Evolutionary conservation across 2,797 vertebrate genomes (phyloP), one percentile per base, ranked within the genome.

Genomic region (Molossus molossus): DNA sequence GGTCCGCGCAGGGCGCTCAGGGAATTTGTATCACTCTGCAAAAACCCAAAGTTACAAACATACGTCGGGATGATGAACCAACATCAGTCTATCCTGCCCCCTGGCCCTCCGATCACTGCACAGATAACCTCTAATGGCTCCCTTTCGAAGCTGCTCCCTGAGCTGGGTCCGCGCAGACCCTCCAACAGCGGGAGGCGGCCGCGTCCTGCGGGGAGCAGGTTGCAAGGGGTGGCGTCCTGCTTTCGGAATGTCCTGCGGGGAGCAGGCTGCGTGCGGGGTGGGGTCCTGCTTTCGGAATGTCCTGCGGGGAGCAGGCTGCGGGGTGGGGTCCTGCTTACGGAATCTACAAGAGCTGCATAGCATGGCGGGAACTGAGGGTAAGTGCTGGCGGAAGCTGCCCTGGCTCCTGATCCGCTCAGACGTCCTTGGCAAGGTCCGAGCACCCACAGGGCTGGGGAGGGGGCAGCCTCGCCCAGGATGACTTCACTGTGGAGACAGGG

Each of bases 401-500:
- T 4, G 1, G 9, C 17, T 21, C 4, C 14, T 4, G 27, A 20
- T 3, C 5, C 0, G 62, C 79, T 83, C 37, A 2, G 79, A 58
- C 50, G 70, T 75, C 77, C 53, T 85, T 13, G 20, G 85, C 0
- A 12, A 65, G 70, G 45, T 65, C 37, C 45, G 85, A 67, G 27
- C 23, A 45, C 70, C 33, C 2, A 45, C 55, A 37, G 69, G 37
- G 18, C n/a, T 4, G 3, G 60, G 33, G 90, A 14, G 60, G 23
- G 1, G 33, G 1, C 25, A 10, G 58, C 73, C 60, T 76, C 0
- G 87, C 53, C 50, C 91, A 60, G 37, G 87, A 29, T 29, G 90
- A 29, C 96, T 97, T 93, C 7, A 57, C 97, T 75, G 69, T 0
- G 33, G 97, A 84, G 96, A 94, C 97, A 95, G 97, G 95, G 97